Percentiles rank a stretch among this genome's conserved stretches.
phyloP scores from a whole-genome alignment of 2,113 vertebrate genomes.

The Lepus timidus region DNA sequence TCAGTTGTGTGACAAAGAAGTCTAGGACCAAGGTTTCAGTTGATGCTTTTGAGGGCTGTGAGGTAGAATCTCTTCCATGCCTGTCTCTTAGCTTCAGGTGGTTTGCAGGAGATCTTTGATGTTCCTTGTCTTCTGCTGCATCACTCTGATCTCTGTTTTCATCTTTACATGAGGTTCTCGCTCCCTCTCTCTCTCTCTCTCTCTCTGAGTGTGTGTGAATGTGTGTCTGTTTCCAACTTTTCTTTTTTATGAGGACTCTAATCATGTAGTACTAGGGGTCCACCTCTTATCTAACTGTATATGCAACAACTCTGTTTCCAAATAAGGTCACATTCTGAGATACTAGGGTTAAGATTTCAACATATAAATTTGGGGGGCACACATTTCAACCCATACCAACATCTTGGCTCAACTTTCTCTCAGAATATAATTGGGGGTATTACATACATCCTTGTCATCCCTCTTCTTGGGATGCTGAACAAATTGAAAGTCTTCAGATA shows the following conservation, averaged over 20 bases:
- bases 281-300: not conserved
- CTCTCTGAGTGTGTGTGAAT: not conserved
- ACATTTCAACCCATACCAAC: not conserved
- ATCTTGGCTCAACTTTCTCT: not conserved
- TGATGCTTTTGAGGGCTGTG: not conserved
- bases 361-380: not conserved
- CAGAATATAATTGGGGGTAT: not conserved
- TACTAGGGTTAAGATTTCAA: not conserved
- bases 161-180: not conserved
- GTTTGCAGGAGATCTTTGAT: not conserved
- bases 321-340: not conserved
- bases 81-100: not conserved
- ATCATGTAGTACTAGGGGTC: not conserved
- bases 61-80: not conserved
- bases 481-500: slow-evolving; percentile 8
- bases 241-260: not conserved
- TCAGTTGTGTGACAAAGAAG: not conserved
- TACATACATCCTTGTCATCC: not conserved
- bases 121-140: not conserved
- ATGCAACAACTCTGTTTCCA: not conserved
- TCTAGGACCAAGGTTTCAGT: not conserved
- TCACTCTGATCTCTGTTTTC: not conserved
- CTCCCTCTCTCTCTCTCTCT: not conserved
- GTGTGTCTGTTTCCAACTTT: not conserved
- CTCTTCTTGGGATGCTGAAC: not conserved